These are phyloP conservation scores for Brachionus manjavacas DNA, from an alignment of 1,140 invertebrate species.

Conservation along the genomic window DNA sequence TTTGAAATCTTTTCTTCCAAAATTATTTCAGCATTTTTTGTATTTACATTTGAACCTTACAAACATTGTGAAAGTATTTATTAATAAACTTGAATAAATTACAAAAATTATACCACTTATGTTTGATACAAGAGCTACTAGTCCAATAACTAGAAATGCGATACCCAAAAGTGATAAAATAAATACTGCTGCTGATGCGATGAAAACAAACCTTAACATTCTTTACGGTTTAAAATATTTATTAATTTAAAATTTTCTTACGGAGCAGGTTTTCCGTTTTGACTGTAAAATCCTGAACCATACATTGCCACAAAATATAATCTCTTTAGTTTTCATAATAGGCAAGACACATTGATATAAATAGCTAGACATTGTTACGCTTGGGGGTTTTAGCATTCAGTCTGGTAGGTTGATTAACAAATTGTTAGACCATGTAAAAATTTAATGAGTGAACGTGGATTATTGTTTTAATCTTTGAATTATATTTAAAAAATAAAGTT, in stretches of 20 bases:
- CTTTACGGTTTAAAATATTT: not conserved
- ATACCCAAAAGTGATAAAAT: slow-evolving; percentile 9
- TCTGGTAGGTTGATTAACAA: not conserved
- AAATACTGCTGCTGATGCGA: not conserved
- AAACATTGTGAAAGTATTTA: not conserved
- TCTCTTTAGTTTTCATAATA: not conserved
- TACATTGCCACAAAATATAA: not conserved
- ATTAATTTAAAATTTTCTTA: not conserved
- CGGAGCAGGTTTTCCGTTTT: not conserved
- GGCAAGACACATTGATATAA: not conserved
- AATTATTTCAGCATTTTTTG: not conserved
- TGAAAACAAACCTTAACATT: not conserved
- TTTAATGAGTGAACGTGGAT: not conserved
- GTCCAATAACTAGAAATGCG: not conserved
- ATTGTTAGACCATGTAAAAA: not conserved
- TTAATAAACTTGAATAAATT: not conserved
- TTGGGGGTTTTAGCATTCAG: not conserved
- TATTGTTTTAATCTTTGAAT: too few species aligned
- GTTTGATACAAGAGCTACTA: not conserved
- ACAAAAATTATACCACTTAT: not conserved
- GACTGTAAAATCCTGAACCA: not conserved
- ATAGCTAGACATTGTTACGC: not conserved
- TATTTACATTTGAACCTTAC: not conserved
- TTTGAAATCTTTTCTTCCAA: not conserved
- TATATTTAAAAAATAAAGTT: too few species aligned